A percentile compares a stretch with the other conserved stretches of the same genome.
phyloP scores from a whole-genome alignment of 2,797 vertebrate species.

The Triplophysa yarkandensis region DNA sequence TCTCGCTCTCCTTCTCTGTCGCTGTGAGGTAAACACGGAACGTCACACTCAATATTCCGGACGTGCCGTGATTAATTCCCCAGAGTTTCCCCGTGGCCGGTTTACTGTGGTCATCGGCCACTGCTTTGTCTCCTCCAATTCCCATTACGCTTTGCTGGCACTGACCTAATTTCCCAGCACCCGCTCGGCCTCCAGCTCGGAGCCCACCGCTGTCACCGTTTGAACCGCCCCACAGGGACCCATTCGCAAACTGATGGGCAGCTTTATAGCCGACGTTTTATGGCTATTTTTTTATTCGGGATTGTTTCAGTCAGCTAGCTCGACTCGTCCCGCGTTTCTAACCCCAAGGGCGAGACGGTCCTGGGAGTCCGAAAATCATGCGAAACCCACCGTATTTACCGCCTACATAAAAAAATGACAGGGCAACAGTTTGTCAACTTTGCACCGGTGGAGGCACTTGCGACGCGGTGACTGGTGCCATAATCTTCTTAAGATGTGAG shows the following conservation, averaged over 20 bases:
- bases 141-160: slow-evolving; percentile 63
- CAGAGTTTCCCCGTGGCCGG: slow-evolving; percentile 66
- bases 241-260: slow-evolving; percentile 61
- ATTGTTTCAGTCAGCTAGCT: slow-evolving; percentile 63
- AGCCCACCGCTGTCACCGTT: slow-evolving; percentile 50
- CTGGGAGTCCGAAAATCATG: slow-evolving; percentile 58
- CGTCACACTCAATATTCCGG: slow-evolving; percentile 74
- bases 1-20: slow-evolving; percentile 38
- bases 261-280: slow-evolving; percentile 68
- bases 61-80: slow-evolving; percentile 58
- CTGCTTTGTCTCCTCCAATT: slow-evolving; percentile 61
- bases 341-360: slow-evolving; percentile 60
- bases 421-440: slow-evolving; percentile 73
- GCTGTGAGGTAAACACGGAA: slow-evolving; percentile 61
- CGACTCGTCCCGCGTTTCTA: slow-evolving; percentile 68
- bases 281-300: slow-evolving; percentile 56
- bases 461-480: slow-evolving; percentile 56
- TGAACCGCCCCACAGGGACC: slow-evolving; percentile 52
- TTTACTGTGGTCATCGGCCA: slow-evolving; percentile 71
- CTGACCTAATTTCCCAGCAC: slow-evolving; percentile 69
- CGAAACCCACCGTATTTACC: slow-evolving; percentile 61
- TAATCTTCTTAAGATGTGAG: slow-evolving; percentile 60
- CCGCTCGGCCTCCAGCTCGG: slow-evolving; percentile 41
- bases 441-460: slow-evolving; percentile 60
- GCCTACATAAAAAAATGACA: slow-evolving; percentile 67